Base-by-base conservation (phyloP, 2,797 vertebrate genomes). In the Artibeus lituratus region DNA sequence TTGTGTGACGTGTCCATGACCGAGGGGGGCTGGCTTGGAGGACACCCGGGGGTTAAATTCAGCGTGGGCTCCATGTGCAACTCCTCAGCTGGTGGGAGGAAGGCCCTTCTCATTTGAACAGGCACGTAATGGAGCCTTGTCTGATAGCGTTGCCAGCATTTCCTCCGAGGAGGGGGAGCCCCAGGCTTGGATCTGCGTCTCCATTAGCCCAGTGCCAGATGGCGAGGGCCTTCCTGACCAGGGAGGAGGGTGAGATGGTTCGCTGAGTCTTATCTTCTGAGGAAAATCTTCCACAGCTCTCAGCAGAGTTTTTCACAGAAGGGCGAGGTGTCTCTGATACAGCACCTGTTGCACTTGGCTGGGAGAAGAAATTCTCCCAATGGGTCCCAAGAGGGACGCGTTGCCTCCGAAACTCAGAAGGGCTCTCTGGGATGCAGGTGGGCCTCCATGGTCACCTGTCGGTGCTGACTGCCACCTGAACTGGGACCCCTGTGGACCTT, bases 201-300 rank as follows among this genome's bases (percentile, higher is more conserved):
- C 51, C 12, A 8, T 32, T 1, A 57, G 69, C 59, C 2, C 21
- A 12, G 3, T 10, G 7, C 32, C 29, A 1, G 0, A 35, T 10
- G 21, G 16, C 0, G 0, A 12, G 44, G 59, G 19, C 32, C 44
- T 26, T 65, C 14, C 72, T 16, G 10, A 53, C 44, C 0, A 14
- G n/a, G 53, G 29, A 21, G 15, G 44, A 29, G 35, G 24, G 22
- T 16, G 26, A 18, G 7, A 10, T 35, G 32, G 32, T 18, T 78
- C n/a, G 16, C 53, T n/a, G 37, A 29, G 3, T 39, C 35, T 6
- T 29, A 37, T 14, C 77, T 84, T 73, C 62, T 9, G 10, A n/a
- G 55, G 62, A 87, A 76, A 32, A 49, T 39, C 62, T 55, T 10
- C n/a, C 47, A 39, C 2, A 10, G 49, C 42, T 62, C 22, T 78